Percentiles rank a stretch among this genome's conserved stretches.
Evolutionary conservation across 2,797 vertebrate species (phyloP).

Genomic region (Percopsis omiscomaycus): DNA sequence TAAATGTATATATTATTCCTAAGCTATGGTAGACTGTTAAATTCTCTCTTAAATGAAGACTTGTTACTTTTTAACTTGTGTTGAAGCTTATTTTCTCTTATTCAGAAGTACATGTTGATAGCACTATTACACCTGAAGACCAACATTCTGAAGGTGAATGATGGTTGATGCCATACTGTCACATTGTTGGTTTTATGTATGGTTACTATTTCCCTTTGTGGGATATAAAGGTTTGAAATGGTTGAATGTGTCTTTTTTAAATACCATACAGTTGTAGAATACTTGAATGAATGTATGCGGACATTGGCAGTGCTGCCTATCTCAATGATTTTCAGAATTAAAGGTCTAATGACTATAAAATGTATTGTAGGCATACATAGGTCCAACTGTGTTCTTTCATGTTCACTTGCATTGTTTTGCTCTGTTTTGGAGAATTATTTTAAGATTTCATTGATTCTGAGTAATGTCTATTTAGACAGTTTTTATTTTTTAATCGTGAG

Average conservation of each 20-base stretch:
- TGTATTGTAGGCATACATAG: constrained; percentile 48
- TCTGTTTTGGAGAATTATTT: constrained; percentile 3
- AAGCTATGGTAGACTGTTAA: constrained; percentile 62
- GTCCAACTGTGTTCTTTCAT: constrained; percentile 14
- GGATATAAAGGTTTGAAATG: constrained; percentile 61
- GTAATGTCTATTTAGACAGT: background rate
- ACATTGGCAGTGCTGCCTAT: constrained; percentile 20
- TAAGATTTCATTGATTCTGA: background rate
- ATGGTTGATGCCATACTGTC: constrained; percentile 46
- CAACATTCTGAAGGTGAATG: background rate
- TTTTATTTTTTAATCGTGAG: background rate
- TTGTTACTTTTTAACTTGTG: constrained; percentile 62
- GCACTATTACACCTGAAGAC: constrained; percentile 48
- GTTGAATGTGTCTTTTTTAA: constrained; percentile 66
- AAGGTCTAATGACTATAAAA: constrained; percentile 64
- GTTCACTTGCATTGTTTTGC: constrained; percentile 30
- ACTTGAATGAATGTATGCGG: constrained; percentile 25
- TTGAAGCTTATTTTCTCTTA: constrained; percentile 58
- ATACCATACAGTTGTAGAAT: constrained; percentile 62
- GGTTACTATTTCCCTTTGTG: constrained; percentile 52
- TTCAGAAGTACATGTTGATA: constrained; percentile 65
- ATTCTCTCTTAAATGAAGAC: constrained; percentile 72
- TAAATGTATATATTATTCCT: constrained; percentile 64
- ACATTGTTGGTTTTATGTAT: constrained; percentile 61
- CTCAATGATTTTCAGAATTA: constrained; percentile 68